These are phyloP conservation scores for Cydia splendana DNA, from an alignment of 1,140 invertebrate species.

Conservation along the genomic window DNA sequence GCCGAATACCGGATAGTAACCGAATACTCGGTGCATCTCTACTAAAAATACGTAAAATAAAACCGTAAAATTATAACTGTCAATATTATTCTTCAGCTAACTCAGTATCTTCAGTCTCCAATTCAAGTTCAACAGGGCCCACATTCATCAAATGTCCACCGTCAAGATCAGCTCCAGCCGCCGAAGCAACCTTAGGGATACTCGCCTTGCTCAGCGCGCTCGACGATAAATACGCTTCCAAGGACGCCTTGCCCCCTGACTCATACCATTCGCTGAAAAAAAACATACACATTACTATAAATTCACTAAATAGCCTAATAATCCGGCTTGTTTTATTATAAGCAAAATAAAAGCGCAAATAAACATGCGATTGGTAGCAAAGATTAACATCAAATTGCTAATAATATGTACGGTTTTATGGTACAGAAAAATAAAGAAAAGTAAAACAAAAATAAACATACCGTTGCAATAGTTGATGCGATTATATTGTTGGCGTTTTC, in stretches of 20 bases:
- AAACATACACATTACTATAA: not conserved
- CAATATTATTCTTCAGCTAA: not conserved
- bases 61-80: not conserved
- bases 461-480: slow-evolving; percentile 8
- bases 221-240: not conserved
- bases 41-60: too few species aligned
- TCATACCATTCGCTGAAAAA: slow-evolving; percentile 9
- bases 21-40: too few species aligned
- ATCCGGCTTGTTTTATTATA: not conserved
- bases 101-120: not conserved
- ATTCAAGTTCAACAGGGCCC: not conserved
- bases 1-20: too few species aligned
- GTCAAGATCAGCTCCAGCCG: not conserved
- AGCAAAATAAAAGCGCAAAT: not conserved
- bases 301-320: not conserved
- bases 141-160: not conserved
- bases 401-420: not conserved
- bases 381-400: not conserved
- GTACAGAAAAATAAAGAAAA: slow-evolving; percentile 6
- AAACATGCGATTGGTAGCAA: not conserved
- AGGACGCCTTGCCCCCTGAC: not conserved
- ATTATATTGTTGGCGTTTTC: slow-evolving; percentile 18
- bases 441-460: slow-evolving; percentile 20
- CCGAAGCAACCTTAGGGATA: not conserved
- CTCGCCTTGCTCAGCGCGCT: slow-evolving; percentile 2